Evolutionary conservation across 1,140 invertebrate species (phyloP), one percentile per base, ranked within the genome.

Genomic region (Charaxes varanes): DNA sequence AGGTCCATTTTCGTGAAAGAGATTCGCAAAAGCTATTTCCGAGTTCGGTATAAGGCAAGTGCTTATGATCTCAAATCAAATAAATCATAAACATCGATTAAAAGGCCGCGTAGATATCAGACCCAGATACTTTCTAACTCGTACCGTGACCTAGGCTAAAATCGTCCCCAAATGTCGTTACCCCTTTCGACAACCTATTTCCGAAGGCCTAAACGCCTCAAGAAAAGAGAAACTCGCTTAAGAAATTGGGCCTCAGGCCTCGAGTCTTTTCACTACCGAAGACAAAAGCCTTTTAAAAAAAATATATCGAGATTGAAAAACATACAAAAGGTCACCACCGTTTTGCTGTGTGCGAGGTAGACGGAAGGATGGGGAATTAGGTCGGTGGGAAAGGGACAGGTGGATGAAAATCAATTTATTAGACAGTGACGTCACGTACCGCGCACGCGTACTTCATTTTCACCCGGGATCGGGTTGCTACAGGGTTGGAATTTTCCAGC

Each of bases 401-500:
- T 40, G 66, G 51, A 62, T 78, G 72, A 85, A 85, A 85, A 85
- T 85, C 84, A 85, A 85, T 85, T 85, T 85, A 85, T 85, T 81
- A 83, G 65, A 57, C 48, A 42, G 80, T 85, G 81, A 85, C 84
- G 83, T 85, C 81, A 84, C 78, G 51, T 1, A 14, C 6, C 41
- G 63, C 81, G 80, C 84, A 72, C 62, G 80, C 84, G 84, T 65
- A 36, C 19, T 60, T 41, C 41, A 37, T 13, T 34, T 34, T 27
- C 41, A 66, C 78, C 78, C 77, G 70, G 76, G 64, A 45, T 42
- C 36, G 72, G 58, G 72, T 85, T 82, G 81, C 81, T 60, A 57
- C 55, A 21, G 26, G 18, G 12, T 4, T 19, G 4, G 5, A 6
- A 3, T 0, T 16, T 6, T 37, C 19, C 33, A 30, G 14, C 2